phyloP scores from a whole-genome alignment of 1,140 invertebrate genomes.

The Melanaphis sacchari region DNA sequence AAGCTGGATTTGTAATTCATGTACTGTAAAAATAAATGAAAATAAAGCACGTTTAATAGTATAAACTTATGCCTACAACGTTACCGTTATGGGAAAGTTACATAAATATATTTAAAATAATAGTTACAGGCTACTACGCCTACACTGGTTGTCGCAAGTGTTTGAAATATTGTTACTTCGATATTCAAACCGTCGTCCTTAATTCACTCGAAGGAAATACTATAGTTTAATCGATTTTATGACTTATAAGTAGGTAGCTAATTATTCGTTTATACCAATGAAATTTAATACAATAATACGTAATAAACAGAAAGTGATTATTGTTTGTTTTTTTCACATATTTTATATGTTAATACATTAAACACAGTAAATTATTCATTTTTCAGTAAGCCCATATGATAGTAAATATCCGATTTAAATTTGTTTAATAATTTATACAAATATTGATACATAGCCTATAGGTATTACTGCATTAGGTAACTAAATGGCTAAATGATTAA shows the following conservation, averaged over 20 bases:
- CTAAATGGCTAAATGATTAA: neutral
- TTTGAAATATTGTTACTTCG: neutral
- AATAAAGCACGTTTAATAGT: neutral
- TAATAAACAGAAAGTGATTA: neutral
- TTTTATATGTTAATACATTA: neutral
- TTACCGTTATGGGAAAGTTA: neutral
- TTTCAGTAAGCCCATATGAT: neutral
- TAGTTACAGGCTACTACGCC: neutral
- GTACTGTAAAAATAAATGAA: neutral
- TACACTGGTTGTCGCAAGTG: neutral
- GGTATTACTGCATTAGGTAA: too few relatives aligned
- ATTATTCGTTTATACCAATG: neutral
- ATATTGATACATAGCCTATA: too few relatives aligned
- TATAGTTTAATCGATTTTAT: neutral
- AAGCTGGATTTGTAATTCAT: neutral
- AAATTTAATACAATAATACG: neutral
- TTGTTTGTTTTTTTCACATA: neutral
- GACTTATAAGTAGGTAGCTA: neutral
- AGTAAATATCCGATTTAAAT: neutral
- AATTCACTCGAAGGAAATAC: neutral
- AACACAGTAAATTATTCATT: neutral
- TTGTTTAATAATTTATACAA: neutral
- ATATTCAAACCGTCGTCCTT: neutral
- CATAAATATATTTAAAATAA: constrained; percentile 32
- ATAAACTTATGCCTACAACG: neutral